Evolutionary conservation across 2,113 vertebrate genomes (phyloP), one percentile per base, ranked within the genome.

Genomic region (Chiloscyllium plagiosum): DNA sequence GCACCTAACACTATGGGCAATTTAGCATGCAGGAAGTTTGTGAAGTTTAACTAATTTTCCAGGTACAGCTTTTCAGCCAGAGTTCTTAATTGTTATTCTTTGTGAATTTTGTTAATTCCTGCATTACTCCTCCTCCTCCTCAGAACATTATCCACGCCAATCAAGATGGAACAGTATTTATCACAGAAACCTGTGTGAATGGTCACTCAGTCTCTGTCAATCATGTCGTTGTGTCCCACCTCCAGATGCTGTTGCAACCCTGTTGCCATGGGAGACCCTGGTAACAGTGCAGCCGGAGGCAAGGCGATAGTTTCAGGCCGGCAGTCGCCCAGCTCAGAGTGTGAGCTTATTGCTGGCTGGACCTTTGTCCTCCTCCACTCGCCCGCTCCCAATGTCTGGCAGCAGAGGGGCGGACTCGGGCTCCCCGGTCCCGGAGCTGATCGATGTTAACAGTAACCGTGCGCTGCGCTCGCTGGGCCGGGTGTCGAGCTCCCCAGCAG

Each of bases 391-490:
- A 20, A 95, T 95, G 83, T 95, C 76, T 65, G n/a, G 7, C 76
- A 61, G 24, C 83, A 78, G n/a, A 85, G 56, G 37, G 52, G 2
- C 37, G 47, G 76, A 87, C 4, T 66, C 83, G 61, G n/a, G 83
- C 3, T 85, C 65, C n/a, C 65, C 76, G n/a, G 37, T 65, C 15
- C 78, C 47, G 47, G 95, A 78, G 78, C 78, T 33, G 69, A 95
- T 95, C 66, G n/a, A 95, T 83, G 83, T 83, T 10, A 66, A 95
- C 83, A 95, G 56, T 85, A 85, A 87, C 65, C 76, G n/a, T 22
- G 76, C 52, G 19, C 52, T 95, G 83, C 83, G 69, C 65, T 85
- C 65, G 47, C 83, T 85, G 19, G 83, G 52, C 1, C 24, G 83
- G n/a, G 17, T 37, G 56, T 61, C 56, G 26, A 37, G 70, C 47